Evolutionary conservation across 2,888 invertebrate genomes (phyloP), one percentile per base, ranked within the genome.

Genomic region (Deroplatys truncata): DNA sequence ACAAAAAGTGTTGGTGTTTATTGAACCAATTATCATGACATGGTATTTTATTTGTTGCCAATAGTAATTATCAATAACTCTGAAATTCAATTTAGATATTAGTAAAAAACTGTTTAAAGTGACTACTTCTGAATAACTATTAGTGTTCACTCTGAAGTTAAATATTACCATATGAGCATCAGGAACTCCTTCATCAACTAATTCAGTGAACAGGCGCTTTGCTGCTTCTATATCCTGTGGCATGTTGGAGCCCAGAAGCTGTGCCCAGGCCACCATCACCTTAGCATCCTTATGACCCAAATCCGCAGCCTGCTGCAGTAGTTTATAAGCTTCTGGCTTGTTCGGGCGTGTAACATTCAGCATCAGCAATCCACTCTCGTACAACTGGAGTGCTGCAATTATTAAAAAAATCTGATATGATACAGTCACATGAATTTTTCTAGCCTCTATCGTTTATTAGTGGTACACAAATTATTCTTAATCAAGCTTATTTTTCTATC

Each of bases 251-350:
- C 99, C 99, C 92, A 98, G 96, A 10, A 99, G 93, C 92, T 97
- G 95, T 0, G 97, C 97, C 97, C 98, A 98, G 0, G 98, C 98
- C 9, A 99, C 93, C 92, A 97, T 95, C 90, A 98, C 97, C 93
- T 96, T 95, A 0, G 99, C 98, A 86, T 97, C 96, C 0, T 94
- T 93, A 93, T 98, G 98, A 84, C 98, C 98, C 89, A 96, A 94
- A 84, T 96, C 96, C 0, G 98, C 97, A 0, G 99, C 98, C 91
- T 96, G 95, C 84, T 96, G 95, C 72, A 99, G 94, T 88, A 98
- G 94, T 82, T 96, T 94, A 92, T 97, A 98, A 0, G 98, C 98
- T 88, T 95, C 95, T 2, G 95, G 94, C 90, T 97, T 96, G 92
- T 97, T 96, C 0, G 96, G 95, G 86, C 95, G 94, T 0, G 97